Evolutionary conservation across 1,140 invertebrate species (phyloP).

Genomic region (Vollenhovia emeryi): DNA sequence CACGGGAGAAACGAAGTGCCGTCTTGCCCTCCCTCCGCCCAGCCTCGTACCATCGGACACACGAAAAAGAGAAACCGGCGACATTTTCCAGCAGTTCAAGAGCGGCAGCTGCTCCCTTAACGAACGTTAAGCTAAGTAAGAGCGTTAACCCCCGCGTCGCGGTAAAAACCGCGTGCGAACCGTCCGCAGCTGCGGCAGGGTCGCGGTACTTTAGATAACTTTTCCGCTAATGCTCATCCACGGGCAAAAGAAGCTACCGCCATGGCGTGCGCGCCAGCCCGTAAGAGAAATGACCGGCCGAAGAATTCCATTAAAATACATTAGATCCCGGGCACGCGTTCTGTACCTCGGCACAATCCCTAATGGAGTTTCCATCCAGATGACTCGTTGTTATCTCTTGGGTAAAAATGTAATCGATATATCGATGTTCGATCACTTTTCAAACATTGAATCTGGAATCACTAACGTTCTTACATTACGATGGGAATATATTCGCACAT

Average conservation of each 20-base stretch:
- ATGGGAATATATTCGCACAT: neutral
- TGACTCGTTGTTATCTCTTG: constrained; percentile 19
- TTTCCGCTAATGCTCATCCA: constrained; percentile 78
- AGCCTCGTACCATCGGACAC: neutral
- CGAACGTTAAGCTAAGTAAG: constrained; percentile 80
- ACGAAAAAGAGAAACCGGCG: constrained; percentile 67
- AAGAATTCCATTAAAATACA: constrained; percentile 78
- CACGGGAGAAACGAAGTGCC: constrained; percentile 14
- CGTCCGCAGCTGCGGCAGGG: constrained; percentile 68
- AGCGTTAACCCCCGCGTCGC: constrained; percentile 72
- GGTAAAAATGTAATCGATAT: neutral
- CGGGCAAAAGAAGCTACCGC: constrained; percentile 61
- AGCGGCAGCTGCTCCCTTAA: constrained; percentile 74
- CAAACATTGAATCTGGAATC: neutral
- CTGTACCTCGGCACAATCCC: constrained; percentile 62
- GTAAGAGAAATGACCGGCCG: constrained; percentile 70
- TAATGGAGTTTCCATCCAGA: constrained; percentile 72
- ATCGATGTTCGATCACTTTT: too few species aligned
- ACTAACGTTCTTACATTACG: neutral
- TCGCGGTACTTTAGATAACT: constrained; percentile 76
- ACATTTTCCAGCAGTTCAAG: constrained; percentile 62
- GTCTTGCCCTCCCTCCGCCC: neutral
- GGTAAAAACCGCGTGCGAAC: constrained; percentile 74
- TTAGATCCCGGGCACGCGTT: constrained; percentile 67
- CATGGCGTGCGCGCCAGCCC: constrained; percentile 49